Base-by-base conservation (phyloP, 2,113 vertebrate genomes). In the Sialia sialis region DNA sequence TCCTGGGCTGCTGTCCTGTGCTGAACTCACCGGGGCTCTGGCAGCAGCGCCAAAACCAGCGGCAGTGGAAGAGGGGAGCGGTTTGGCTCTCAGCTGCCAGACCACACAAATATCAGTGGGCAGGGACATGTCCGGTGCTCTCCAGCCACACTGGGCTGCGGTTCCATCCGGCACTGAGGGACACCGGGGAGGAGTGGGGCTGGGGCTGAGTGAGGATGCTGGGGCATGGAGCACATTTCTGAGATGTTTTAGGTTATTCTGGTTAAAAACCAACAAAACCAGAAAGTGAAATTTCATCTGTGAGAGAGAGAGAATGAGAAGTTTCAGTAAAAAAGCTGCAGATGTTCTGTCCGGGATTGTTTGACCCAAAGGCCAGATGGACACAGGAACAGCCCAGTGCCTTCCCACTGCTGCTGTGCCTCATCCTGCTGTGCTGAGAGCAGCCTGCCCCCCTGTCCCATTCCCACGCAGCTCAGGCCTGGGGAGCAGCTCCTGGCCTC, bases 211-310 rank as follows among this genome's bases (percentile, higher is more conserved):
- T 27, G 46, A n/a, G 32, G 84, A 48, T 86, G 89, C 84, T 69
- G 63, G 77, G 68, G 43, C 44, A 10, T 0, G 1, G 59, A 81
- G 62, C 9, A 4, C 90, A 93, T 96, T 96, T 69, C 88, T 95
- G 88, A 75, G 39, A 95, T 91, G 78, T 26, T 92, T 96, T 46
- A 10, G 93, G 90, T 91, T 63, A 75, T 82, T 92, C 59, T 92
- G 90, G 94, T 91, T 78, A 59, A 63, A 93, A 87, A 87, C 66
- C 70, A 93, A 78, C 82, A 84, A 89, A 89, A 91, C 56, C 90
- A 78, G 92, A 82, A 38, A 63, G 66, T 18, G 82, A 93, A 78
- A 84, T 87, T 84, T 78, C 70, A 93, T 89, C 90, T 82, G 74
- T 11, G 2, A 48, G 90, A 39, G 2, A 48, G 90, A 39, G 46